phyloP scores from a whole-genome alignment of 2,797 vertebrate species.

The Peromyscus aztecus region DNA sequence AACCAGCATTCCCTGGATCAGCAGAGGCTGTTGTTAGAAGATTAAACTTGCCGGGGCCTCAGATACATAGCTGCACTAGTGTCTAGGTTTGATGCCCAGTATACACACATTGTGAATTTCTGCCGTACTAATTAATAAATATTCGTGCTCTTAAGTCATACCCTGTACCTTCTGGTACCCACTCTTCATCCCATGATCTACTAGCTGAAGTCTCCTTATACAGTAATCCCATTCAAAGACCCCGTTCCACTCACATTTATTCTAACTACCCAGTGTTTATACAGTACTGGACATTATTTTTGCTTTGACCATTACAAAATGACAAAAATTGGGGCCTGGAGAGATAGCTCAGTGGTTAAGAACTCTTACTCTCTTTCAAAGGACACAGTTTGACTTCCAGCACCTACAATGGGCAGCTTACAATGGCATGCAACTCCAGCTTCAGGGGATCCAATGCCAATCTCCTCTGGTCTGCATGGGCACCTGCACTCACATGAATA shows the following conservation, averaged over 20 bases:
- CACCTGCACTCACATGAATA: not conserved
- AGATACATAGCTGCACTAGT: not conserved
- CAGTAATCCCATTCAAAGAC: not conserved
- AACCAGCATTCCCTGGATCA: not conserved
- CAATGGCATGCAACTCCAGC: not conserved
- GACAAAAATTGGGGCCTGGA: not conserved
- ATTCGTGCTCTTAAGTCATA: not conserved
- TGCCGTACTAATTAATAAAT: not conserved
- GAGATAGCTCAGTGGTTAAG: not conserved
- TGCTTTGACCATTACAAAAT: not conserved
- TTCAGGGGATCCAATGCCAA: not conserved
- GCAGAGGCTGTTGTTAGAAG: conserved; percentile 6
- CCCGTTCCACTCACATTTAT: not conserved
- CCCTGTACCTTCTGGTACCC: not conserved
- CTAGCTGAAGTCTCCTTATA: not conserved
- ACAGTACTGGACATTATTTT: not conserved
- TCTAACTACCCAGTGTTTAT: not conserved
- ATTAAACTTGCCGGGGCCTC: not conserved
- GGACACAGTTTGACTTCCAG: not conserved
- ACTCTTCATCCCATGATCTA: not conserved
- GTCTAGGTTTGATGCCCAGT: not conserved
- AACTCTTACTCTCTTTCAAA: not conserved
- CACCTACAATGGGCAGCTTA: not conserved
- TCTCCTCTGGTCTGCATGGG: not conserved
- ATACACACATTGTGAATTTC: not conserved